phyloP scores from a whole-genome alignment of 2,888 invertebrate species.

The Tolmerus cingulatus region DNA sequence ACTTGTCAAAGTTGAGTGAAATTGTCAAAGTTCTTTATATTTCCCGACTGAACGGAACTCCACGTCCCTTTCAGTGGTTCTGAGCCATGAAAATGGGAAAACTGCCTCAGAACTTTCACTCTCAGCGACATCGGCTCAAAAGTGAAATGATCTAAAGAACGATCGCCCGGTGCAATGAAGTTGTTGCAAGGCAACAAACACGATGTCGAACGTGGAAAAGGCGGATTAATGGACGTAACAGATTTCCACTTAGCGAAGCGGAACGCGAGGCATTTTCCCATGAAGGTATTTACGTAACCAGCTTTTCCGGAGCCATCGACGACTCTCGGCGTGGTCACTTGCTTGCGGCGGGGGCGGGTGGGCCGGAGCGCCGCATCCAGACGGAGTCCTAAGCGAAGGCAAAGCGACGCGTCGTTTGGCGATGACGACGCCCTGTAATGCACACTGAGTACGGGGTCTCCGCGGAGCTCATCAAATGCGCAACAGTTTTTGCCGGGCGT shows the following conservation, averaged over 20 bases:
- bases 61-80: neutral
- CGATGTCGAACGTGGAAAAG: constrained; percentile 3
- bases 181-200: constrained; percentile 21
- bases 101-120: constrained; percentile 31
- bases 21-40: neutral
- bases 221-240: constrained; percentile 30
- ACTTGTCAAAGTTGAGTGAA: neutral
- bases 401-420: constrained; percentile 39
- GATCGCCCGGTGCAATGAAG: constrained; percentile 8
- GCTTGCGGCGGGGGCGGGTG: neutral
- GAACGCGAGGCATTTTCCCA: constrained; percentile 43
- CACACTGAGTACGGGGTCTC: constrained; percentile 14
- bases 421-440: constrained; percentile 13
- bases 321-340: constrained; percentile 7
- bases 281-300: constrained; percentile 39
- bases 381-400: neutral
- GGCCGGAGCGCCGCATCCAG: neutral
- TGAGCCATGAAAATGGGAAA: neutral
- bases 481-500: constrained; percentile 18
- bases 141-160: constrained; percentile 22
- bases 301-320: constrained; percentile 28
- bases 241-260: constrained; percentile 35
- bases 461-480: constrained; percentile 30
- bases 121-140: neutral
- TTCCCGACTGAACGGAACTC: neutral